phyloP scores from a whole-genome alignment of 2,888 invertebrate species.

The Melieria crassipennis region DNA sequence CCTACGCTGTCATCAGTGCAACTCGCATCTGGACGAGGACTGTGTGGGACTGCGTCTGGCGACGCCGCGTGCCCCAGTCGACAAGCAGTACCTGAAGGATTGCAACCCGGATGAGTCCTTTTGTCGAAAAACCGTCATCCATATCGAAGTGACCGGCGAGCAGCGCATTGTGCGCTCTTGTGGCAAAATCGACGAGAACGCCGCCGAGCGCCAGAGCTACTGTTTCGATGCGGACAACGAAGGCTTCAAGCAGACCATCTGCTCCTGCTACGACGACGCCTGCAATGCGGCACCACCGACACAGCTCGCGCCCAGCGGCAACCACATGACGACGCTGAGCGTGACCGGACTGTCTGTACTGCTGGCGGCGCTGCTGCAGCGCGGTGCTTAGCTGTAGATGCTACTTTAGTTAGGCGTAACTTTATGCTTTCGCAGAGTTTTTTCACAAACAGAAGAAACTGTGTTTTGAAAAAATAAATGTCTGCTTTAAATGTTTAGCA shows the following conservation, averaged over 20 bases:
- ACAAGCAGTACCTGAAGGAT: slow-evolving; percentile 67
- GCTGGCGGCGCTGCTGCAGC: slow-evolving; percentile 44
- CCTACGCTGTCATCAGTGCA: slow-evolving; percentile 79
- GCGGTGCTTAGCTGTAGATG: slow-evolving; percentile 24
- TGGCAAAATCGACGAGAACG: slow-evolving; percentile 68
- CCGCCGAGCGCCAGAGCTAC: slow-evolving; percentile 53
- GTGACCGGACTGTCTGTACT: slow-evolving; percentile 39
- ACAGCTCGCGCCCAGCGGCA: slow-evolving; percentile 21
- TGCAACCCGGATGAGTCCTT: slow-evolving; percentile 66
- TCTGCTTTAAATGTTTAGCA: slow-evolving; percentile 39
- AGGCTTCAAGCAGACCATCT: slow-evolving; percentile 72
- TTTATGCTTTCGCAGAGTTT: no score
- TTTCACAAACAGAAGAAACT: slow-evolving; percentile 24
- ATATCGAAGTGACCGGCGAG: slow-evolving; percentile 67
- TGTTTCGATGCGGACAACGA: slow-evolving; percentile 74
- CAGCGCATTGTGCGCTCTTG: slow-evolving; percentile 70
- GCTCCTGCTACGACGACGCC: slow-evolving; percentile 72
- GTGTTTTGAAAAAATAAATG: background rate
- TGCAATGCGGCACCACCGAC: slow-evolving; percentile 67
- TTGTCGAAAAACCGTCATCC: slow-evolving; percentile 76
- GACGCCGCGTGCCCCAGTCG: slow-evolving; percentile 64
- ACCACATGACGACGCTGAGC: slow-evolving; percentile 36
- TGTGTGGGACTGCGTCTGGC: slow-evolving; percentile 70
- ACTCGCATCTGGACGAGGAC: slow-evolving; percentile 74
- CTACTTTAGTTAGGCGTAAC: background rate